A percentile compares a stretch with the other conserved stretches of the same genome.
These are phyloP conservation scores for Mesochorus sp. DNA, from an alignment of 2,888 invertebrate genomes.

Conservation along the genomic window DNA sequence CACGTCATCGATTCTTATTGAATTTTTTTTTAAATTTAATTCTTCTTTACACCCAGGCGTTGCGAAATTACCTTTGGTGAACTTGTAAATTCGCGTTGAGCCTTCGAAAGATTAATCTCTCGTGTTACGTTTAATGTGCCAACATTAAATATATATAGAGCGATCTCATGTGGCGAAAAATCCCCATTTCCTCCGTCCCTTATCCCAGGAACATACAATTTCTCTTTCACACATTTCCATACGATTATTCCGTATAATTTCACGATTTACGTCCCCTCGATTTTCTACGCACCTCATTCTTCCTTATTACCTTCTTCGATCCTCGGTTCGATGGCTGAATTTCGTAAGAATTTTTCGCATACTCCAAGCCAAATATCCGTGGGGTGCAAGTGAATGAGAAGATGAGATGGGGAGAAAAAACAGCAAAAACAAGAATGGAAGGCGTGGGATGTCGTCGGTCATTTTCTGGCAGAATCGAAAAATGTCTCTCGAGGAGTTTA, in stretches of 20 bases:
- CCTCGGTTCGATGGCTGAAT: conserved; percentile 7
- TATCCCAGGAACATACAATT: conserved; percentile 21
- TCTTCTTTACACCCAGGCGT: background rate
- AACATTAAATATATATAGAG: conserved; percentile 13
- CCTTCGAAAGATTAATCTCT: conserved; percentile 33
- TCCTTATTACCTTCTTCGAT: background rate
- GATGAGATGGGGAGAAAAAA: no score
- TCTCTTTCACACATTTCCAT: conserved; percentile 40
- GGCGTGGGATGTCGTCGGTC: no score
- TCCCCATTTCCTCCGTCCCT: conserved; percentile 53
- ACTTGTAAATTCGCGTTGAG: conserved; percentile 28
- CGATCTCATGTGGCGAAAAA: conserved; percentile 1
- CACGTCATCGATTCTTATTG: background rate
- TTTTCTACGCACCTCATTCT: conserved; percentile 6
- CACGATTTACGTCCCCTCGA: conserved; percentile 29
- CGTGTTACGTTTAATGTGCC: conserved; percentile 20
- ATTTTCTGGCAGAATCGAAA: no score
- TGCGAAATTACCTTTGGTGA: background rate
- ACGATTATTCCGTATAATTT: conserved; percentile 57
- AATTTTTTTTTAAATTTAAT: no score
- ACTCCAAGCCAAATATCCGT: no score
- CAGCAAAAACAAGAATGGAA: no score
- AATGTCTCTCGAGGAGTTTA: no score
- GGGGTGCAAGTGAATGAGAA: no score
- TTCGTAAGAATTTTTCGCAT: conserved; percentile 48